phyloP scores from a whole-genome alignment of 2,888 invertebrate species.

The Scaptomyza parva region DNA sequence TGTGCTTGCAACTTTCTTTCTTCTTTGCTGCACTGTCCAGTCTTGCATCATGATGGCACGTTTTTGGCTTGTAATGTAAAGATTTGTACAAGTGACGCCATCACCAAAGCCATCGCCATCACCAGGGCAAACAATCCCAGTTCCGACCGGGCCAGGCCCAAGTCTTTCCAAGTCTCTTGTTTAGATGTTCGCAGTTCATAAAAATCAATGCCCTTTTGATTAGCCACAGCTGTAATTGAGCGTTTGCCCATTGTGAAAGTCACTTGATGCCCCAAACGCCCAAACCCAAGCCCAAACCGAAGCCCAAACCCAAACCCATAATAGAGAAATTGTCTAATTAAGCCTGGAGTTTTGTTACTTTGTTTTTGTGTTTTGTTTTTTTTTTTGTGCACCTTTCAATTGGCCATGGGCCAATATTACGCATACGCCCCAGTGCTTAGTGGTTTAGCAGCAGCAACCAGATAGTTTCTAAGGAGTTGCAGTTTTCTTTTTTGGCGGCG shows the following conservation, averaged over 20 bases:
- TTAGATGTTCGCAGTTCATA: conserved; percentile 69
- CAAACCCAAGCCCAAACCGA: too few species aligned
- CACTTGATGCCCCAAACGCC: conserved; percentile 18
- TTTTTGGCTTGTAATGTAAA: conserved; percentile 73
- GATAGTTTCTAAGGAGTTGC: conserved; percentile 22
- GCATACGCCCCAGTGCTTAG: conserved; percentile 66
- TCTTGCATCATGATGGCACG: conserved; percentile 76
- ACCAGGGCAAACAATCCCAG: conserved; percentile 51
- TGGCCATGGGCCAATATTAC: conserved; percentile 59
- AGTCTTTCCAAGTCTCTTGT: neutral
- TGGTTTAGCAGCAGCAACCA: neutral
- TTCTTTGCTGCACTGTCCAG: conserved; percentile 29
- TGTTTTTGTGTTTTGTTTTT: too few species aligned
- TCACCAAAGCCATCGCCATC: too few species aligned
- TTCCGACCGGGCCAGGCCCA: conserved; percentile 26
- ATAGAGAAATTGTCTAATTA: conserved; percentile 80
- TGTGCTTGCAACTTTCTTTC: conserved; percentile 70
- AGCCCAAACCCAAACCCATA: too few species aligned
- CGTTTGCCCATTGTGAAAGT: conserved; percentile 66
- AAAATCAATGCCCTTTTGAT: conserved; percentile 80
- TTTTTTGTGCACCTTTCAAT: conserved; percentile 47
- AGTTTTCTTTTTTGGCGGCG: conserved; percentile 28
- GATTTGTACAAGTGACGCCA: conserved; percentile 76
- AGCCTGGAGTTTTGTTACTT: too few species aligned
- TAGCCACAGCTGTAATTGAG: conserved; percentile 72